phyloP scores from a whole-genome alignment of 2,888 invertebrate species.

The Gandaritis pyraliata region DNA sequence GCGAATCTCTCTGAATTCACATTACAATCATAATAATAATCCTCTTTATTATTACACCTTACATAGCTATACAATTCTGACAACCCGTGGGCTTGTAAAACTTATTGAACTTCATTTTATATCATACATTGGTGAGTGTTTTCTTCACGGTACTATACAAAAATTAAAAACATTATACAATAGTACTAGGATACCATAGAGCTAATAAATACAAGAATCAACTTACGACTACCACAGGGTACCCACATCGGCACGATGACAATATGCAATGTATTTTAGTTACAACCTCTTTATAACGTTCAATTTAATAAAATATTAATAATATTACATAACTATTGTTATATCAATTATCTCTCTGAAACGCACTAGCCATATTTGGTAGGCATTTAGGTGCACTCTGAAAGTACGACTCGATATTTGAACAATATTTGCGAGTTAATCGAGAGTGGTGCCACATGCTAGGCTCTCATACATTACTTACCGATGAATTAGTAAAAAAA shows the following conservation, averaged over 20 bases:
- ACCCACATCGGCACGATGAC: slow-evolving; percentile 66
- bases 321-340: slow-evolving; percentile 73
- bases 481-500: slow-evolving; percentile 23
- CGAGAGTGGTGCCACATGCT: slow-evolving; percentile 19
- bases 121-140: slow-evolving; percentile 71
- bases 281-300: slow-evolving; percentile 81
- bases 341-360: slow-evolving; percentile 70
- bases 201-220: slow-evolving; percentile 80
- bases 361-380: slow-evolving; percentile 52
- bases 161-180: slow-evolving; percentile 83
- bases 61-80: slow-evolving; percentile 77
- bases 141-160: slow-evolving; percentile 79
- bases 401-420: slow-evolving; percentile 20
- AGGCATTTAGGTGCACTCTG: slow-evolving; percentile 30
- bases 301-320: slow-evolving; percentile 70
- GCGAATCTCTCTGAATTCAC: slow-evolving; percentile 45
- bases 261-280: slow-evolving; percentile 70
- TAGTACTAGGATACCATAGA: slow-evolving; percentile 79
- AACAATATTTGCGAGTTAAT: slow-evolving; percentile 5
- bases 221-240: slow-evolving; percentile 74
- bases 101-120: slow-evolving; percentile 70
- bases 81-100: slow-evolving; percentile 65
- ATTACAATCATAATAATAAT: slow-evolving; percentile 53
- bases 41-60: slow-evolving; percentile 71
- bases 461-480: slow-evolving; percentile 9